Conservation (phyloP, 2,797 vertebrate species). For the Nothura maculosa region DNA sequence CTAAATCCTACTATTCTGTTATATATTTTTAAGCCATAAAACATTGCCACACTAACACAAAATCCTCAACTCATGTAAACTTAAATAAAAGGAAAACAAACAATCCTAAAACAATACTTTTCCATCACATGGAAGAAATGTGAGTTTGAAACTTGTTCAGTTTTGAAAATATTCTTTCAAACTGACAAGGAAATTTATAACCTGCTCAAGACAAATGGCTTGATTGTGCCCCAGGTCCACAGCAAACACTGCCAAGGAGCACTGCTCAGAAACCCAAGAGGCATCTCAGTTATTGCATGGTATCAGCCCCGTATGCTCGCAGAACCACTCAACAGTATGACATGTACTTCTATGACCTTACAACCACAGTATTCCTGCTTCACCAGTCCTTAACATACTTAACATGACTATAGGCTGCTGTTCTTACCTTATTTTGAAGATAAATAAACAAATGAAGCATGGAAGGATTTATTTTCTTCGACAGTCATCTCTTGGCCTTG, state of each 20-base stretch:
- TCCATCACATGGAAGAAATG: background rate
- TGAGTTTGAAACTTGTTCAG: background rate
- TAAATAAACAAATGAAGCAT: background rate
- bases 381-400: background rate
- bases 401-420: background rate
- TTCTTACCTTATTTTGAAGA: background rate
- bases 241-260: background rate
- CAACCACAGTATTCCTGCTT: background rate
- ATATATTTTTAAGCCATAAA: background rate
- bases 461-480: background rate
- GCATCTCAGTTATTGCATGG: background rate
- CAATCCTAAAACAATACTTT: background rate
- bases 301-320: background rate
- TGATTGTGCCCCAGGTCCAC: background rate
- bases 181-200: background rate
- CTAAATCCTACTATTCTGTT: background rate
- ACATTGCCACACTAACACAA: background rate
- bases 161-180: background rate
- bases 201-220: background rate
- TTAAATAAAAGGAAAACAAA: background rate
- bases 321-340: background rate
- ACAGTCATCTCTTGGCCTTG: background rate
- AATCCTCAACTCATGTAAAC: background rate
- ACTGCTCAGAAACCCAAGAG: background rate
- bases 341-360: background rate